A percentile compares a stretch with the other conserved stretches of the same genome.
Conservation (phyloP, 2,888 invertebrate genomes). For the Amaurobius ferox region DNA sequence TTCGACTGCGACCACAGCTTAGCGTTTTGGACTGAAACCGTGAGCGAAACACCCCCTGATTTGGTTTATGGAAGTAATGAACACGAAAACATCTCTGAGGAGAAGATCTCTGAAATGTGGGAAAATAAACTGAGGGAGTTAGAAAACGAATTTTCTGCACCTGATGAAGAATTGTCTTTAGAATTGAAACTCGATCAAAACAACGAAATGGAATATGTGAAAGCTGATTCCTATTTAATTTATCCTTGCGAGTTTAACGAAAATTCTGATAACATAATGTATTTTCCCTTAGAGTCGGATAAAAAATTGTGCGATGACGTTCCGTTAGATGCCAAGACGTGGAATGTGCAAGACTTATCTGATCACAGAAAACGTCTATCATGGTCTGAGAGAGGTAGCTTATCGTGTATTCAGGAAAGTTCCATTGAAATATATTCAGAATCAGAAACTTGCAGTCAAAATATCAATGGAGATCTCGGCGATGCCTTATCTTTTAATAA, state of each 20-base stretch:
- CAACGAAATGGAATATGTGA: neutral
- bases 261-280: too few relatives aligned
- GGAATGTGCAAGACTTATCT: neutral
- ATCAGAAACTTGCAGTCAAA: neutral
- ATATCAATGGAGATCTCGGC: neutral
- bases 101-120: neutral
- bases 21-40: neutral
- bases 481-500: neutral
- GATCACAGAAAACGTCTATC: slow-evolving; percentile 15
- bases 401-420: slow-evolving; percentile 29
- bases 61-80: neutral
- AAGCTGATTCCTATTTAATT: too few relatives aligned
- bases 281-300: neutral
- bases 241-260: too few relatives aligned
- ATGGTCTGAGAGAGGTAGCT: slow-evolving; percentile 1
- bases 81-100: neutral
- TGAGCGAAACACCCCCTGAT: neutral
- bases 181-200: neutral
- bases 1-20: slow-evolving; percentile 30
- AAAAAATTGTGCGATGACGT: neutral
- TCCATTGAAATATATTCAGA: slow-evolving; percentile 16
- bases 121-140: neutral
- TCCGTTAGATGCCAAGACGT: neutral
- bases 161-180: neutral
- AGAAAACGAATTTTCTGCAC: neutral